Percentiles rank a stretch among this genome's conserved stretches.
phyloP scores from a whole-genome alignment of 2,888 invertebrate genomes.

The Onthophagus sagittarius region DNA sequence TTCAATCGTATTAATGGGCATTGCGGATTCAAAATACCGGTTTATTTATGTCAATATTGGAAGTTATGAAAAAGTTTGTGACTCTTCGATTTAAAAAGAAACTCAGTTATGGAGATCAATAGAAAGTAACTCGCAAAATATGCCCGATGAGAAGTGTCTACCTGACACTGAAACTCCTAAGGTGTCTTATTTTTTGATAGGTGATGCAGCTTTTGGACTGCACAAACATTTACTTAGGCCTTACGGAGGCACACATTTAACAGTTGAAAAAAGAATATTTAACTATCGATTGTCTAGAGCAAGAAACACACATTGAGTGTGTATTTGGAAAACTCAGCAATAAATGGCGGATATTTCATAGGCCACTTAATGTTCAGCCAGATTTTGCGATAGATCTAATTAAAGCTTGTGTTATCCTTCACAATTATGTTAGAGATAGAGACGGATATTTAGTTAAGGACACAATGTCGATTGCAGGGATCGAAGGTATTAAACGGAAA shows the following conservation, averaged over 20 bases:
- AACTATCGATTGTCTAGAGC: conserved; percentile 14
- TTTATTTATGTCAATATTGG: conserved; percentile 8
- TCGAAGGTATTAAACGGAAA: too few relatives aligned
- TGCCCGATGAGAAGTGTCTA: conserved; percentile 17
- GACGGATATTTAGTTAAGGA: too few relatives aligned
- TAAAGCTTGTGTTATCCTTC: too few relatives aligned
- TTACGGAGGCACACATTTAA: not conserved
- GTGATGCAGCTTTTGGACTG: conserved; percentile 16
- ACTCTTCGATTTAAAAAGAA: not conserved
- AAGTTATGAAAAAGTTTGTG: conserved; percentile 2
- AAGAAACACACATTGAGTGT: conserved; percentile 3
- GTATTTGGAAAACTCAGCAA: conserved; percentile 1
- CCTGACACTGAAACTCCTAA: conserved; percentile 15
- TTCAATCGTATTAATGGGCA: conserved; percentile 25
- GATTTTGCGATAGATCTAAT: too few relatives aligned
- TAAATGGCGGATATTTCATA: not conserved
- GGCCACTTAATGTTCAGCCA: conserved; percentile 9
- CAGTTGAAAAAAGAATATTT: conserved; percentile 12
- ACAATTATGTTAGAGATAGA: too few relatives aligned
- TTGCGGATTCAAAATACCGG: conserved; percentile 22
- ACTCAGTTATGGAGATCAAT: conserved; percentile 24
- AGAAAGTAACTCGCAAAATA: conserved; percentile 7
- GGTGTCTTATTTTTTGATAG: conserved; percentile 10
- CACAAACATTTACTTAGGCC: conserved; percentile 14
- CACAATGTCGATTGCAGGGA: too few relatives aligned